Evolutionary conservation across 2,797 vertebrate species (phyloP).

Genomic region (Neosalanx taihuensis): DNA sequence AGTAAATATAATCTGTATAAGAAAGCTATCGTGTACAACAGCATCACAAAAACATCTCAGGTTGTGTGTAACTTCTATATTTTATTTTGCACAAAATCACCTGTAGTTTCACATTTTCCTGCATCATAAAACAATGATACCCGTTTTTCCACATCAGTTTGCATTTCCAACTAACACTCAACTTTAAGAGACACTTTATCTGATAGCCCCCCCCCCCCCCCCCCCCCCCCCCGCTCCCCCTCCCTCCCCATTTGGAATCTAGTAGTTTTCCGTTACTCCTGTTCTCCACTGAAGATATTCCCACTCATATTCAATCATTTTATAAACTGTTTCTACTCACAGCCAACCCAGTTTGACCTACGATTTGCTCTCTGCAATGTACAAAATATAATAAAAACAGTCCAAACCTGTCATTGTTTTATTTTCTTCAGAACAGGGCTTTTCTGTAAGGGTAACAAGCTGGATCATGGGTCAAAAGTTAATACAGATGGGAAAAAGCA

Average conservation of each 20-base stretch:
- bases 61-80: slow-evolving; percentile 62
- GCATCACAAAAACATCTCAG: slow-evolving; percentile 31
- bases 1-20: not conserved
- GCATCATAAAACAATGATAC: slow-evolving; percentile 54
- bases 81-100: slow-evolving; percentile 67
- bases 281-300: slow-evolving; percentile 17
- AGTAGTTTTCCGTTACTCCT: slow-evolving; percentile 7
- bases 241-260: not conserved
- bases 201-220: slow-evolving; percentile 28
- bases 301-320: slow-evolving; percentile 34
- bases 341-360: slow-evolving; percentile 5
- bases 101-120: slow-evolving; percentile 62
- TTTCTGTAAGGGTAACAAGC: slow-evolving; percentile 52
- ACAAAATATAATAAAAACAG: slow-evolving; percentile 5
- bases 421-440: slow-evolving; percentile 31
- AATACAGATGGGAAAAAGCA: slow-evolving; percentile 33
- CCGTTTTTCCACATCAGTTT: slow-evolving; percentile 44
- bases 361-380: not conserved
- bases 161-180: slow-evolving; percentile 49
- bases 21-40: not conserved
- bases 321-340: not conserved
- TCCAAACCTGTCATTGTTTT: slow-evolving; percentile 32
- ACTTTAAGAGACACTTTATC: slow-evolving; percentile 55
- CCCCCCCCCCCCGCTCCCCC: not conserved
- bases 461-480: slow-evolving; percentile 25